Percentiles rank a stretch among this genome's conserved stretches.
These are phyloP conservation scores for Phaonia tiefii DNA, from an alignment of 2,888 invertebrate species.

Conservation along the genomic window DNA sequence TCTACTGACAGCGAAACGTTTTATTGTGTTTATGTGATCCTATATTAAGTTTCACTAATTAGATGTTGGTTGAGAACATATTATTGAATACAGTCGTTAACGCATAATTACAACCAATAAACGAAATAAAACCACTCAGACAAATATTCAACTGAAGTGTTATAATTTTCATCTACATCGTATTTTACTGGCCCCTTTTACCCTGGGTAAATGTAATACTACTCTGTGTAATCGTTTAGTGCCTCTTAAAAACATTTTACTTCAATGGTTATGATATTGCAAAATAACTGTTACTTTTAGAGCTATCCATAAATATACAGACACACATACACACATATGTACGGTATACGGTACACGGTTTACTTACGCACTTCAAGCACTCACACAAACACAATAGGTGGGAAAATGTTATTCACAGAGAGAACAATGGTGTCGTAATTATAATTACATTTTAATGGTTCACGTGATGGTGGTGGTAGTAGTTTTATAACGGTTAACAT, in stretches of 20 bases:
- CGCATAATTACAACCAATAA: too few species aligned
- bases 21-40: not conserved
- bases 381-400: not conserved
- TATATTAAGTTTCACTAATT: too few species aligned
- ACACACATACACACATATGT: slow-evolving; percentile 18
- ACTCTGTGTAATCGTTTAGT: slow-evolving; percentile 1
- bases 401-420: slow-evolving; percentile 5
- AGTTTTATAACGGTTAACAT: slow-evolving; percentile 51
- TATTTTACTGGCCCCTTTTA: not conserved
- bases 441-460: slow-evolving; percentile 70
- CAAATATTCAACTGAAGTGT: not conserved
- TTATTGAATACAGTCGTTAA: not conserved
- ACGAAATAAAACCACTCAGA: not conserved
- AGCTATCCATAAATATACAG: slow-evolving; percentile 41
- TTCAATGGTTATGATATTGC: slow-evolving; percentile 50
- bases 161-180: too few species aligned
- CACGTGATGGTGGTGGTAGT: slow-evolving; percentile 54
- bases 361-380: not conserved
- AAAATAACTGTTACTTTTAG: slow-evolving; percentile 61
- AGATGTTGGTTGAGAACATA: not conserved
- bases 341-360: not conserved
- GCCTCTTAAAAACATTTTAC: slow-evolving; percentile 50
- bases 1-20: not conserved
- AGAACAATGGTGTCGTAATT: slow-evolving; percentile 67
- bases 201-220: not conserved